Conservation (phyloP, 2,113 vertebrate genomes). For the Brachypteracias leptosomus region DNA sequence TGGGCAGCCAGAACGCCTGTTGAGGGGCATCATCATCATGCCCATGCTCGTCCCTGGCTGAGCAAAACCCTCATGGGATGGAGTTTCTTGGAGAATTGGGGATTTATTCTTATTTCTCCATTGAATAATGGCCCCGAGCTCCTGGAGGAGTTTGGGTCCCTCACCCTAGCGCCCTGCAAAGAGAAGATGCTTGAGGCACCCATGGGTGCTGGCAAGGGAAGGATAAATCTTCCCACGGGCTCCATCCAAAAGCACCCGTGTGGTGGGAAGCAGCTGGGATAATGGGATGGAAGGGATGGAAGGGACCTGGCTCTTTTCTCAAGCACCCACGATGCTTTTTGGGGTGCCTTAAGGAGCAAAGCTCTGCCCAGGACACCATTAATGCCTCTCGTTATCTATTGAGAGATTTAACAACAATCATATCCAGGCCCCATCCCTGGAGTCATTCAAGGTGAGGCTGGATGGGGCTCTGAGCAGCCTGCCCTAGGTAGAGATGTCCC, state of each 20-base stretch:
- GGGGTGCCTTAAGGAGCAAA: not conserved
- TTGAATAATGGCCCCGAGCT: not conserved
- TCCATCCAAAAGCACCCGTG: accelerated
- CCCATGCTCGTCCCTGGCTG: accelerated
- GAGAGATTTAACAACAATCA: not conserved
- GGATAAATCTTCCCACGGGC: not conserved
- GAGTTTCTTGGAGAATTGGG: not conserved
- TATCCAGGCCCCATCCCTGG: accelerated
- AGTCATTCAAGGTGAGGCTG: too few relatives aligned
- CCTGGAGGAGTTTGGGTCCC: not conserved
- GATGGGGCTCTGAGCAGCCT: too few relatives aligned
- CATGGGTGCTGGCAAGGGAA: not conserved
- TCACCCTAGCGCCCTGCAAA: not conserved
- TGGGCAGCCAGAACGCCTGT: accelerated
- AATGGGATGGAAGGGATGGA: accelerated
- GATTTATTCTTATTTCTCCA: not conserved
- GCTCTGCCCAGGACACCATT: not conserved
- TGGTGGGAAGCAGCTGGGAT: not conserved
- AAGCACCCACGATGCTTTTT: accelerated
- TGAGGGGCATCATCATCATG: not conserved
- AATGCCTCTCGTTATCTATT: accelerated
- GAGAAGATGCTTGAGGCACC: not conserved
- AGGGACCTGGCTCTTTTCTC: not conserved
- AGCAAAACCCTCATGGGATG: accelerated
- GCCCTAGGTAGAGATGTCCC: too few relatives aligned